Evolutionary conservation across 2,797 vertebrate species (phyloP), one percentile per base, ranked within the genome.

Genomic region (Poeciliopsis paucimaculata): DNA sequence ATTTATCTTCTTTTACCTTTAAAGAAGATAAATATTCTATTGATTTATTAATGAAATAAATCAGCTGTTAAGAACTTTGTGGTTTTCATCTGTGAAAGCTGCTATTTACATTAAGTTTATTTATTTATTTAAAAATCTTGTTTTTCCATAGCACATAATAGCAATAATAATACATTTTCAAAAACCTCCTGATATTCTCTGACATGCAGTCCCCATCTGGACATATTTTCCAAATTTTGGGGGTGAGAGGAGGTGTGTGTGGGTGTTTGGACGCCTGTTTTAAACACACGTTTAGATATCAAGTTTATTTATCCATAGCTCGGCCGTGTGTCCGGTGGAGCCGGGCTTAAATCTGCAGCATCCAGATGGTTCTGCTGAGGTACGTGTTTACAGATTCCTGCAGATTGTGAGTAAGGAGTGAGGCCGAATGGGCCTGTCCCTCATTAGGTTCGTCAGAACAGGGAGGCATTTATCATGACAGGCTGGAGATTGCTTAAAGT

Each of bases 361-460:
- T 79, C 90, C 93, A 94, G 87, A 94, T 93, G 94, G 89, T 93
- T 95, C 87, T 60, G 84, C 84, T 92, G 85, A 93, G 90, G 84
- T 93, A 82, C 76, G 62, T 94, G 93, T 95, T 94, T 94, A 92
- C 84, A 87, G 90, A 94, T 93, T 94, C 90, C 87, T 92, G 93
- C 70, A 93, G 93, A 83, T 83, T 82, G 85, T 60, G 86, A 90
- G 88, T 68, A 62, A 76, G 82, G 80, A 88, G 83, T 76, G 62
- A 81, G 85, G 82, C 84, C 81, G 77, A 51, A 77, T 77, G 43
- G 72, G 93, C 86, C 92, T 95, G 94, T 92, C 87, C 91, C 91
- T 92, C 90, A 94, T 94, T 94, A 93, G 36, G 68, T 84, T 82
- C 72, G 78, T 84, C 79, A 16, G 77, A 82, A 82, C 77, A 80